Conservation (phyloP, 2,888 invertebrate genomes). For the Hemistola chrysoprasaria region DNA sequence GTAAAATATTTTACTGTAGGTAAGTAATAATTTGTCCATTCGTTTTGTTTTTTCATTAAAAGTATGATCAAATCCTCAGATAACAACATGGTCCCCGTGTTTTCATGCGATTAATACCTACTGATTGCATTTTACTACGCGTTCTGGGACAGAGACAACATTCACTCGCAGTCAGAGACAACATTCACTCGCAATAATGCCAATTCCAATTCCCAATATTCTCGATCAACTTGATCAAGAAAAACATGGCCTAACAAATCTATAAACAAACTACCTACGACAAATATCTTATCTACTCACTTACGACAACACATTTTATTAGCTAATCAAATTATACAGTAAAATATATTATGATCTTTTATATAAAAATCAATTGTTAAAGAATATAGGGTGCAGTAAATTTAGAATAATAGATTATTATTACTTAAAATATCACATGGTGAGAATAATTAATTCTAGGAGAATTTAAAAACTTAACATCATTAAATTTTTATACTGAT, state of each 20-base stretch:
- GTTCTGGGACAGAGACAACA: no score
- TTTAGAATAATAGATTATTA: slow-evolving; percentile 29
- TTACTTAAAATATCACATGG: slow-evolving; percentile 74
- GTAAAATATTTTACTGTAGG: no score
- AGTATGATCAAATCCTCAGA: no score
- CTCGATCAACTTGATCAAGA: neutral
- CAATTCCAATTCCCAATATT: no score
- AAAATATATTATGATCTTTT: neutral
- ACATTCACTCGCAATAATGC: no score
- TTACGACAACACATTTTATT: neutral
- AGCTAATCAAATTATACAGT: neutral
- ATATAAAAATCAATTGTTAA: slow-evolving; percentile 9
- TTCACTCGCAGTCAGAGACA: no score
- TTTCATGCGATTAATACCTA: no score
- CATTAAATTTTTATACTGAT: slow-evolving; percentile 14
- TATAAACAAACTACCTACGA: neutral
- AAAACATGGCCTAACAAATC: slow-evolving; percentile 2
- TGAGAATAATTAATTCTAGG: slow-evolving; percentile 53
- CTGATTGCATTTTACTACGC: no score
- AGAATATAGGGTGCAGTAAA: slow-evolving; percentile 14
- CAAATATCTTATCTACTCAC: slow-evolving; percentile 1
- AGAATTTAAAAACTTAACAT: slow-evolving; percentile 34
- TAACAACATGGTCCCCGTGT: no score
- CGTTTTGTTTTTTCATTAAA: no score
- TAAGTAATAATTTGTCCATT: no score